Base-by-base conservation (phyloP, 2,888 invertebrate genomes). In the Oxystoma pomonae region DNA sequence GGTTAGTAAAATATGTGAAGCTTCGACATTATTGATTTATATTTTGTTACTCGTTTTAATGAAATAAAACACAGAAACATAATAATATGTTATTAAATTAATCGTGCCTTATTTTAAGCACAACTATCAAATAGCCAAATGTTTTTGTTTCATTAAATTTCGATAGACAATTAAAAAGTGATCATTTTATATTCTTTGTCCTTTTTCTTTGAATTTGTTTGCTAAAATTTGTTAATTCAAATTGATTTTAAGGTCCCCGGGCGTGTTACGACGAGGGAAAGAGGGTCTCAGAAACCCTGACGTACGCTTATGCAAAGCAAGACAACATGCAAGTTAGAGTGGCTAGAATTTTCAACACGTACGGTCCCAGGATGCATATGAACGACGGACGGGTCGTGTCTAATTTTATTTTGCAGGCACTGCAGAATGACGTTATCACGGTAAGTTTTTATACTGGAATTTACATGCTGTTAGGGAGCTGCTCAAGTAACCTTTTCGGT, bases 231-330 rank as follows among this genome's bases (percentile, higher is more conserved):
- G n/a, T n/a, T n/a, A n/a, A n/a, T n/a, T n/a, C n/a, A n/a, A n/a
- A n/a, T n/a, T n/a, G n/a, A n/a, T n/a, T n/a, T n/a, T n/a, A n/a
- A 90, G 92, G 95, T 1, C 95, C 95, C 0, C 83, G 99, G 63
- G 96, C 98, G 0, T 99, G 99, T 80, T 99, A 99, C 75, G 99
- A 99, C 77, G 99, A 99, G 82, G 98, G 98, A n/a, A 99, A 99
- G 81, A 85, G 99, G 60, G 96, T 98, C 0, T 92, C 98, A 0
- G 99, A 99, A 81, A 95, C 98, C 0, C 83, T 99, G 63, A 89
- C 90, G 71, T 98, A 97, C 79, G 96, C 99, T 0, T 99, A 99
- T 80, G 92, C 94, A 16, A 96, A 97, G 76, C 98, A 98, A 84
- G 98, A 99, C 79, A 92, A 92, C 58, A 93, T 99, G 20, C 87